Evolutionary conservation across 2,888 invertebrate genomes (phyloP).

Genomic region (Entomobrya proxima): DNA sequence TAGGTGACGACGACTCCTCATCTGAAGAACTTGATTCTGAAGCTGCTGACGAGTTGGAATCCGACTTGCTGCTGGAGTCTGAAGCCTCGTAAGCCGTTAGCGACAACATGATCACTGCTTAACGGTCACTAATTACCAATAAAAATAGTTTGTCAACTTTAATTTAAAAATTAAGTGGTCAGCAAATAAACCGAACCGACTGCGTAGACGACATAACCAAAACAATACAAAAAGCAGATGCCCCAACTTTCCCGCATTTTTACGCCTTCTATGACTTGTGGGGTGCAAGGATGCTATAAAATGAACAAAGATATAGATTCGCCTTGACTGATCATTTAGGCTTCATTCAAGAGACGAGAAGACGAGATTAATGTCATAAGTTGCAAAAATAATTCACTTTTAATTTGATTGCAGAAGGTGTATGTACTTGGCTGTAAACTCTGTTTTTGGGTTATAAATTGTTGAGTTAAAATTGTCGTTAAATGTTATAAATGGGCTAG

Average conservation of each 20-base stretch:
- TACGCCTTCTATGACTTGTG: not conserved
- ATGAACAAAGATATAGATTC: not conserved
- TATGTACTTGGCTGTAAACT: conserved; percentile 21
- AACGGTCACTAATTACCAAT: not conserved
- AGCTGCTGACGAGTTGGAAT: conserved; percentile 4
- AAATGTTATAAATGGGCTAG: no score
- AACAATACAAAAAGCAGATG: conserved; percentile 22
- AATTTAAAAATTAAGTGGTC: not conserved
- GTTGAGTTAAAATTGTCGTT: no score
- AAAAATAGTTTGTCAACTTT: not conserved
- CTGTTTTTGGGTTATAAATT: conserved; percentile 1
- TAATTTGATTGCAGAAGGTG: conserved; percentile 37
- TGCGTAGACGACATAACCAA: not conserved
- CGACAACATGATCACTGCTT: conserved; percentile 30
- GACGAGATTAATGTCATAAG: not conserved
- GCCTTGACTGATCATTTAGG: not conserved
- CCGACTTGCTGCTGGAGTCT: conserved; percentile 49
- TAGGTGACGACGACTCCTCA: conserved; percentile 10
- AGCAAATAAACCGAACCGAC: not conserved
- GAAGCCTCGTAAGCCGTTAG: conserved; percentile 58
- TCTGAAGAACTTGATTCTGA: not conserved
- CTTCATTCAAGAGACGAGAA: not conserved
- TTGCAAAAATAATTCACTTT: not conserved
- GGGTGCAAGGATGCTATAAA: not conserved
- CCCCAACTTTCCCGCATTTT: not conserved